Conservation (phyloP, 2,113 vertebrate genomes). For the Zapornia atra region DNA sequence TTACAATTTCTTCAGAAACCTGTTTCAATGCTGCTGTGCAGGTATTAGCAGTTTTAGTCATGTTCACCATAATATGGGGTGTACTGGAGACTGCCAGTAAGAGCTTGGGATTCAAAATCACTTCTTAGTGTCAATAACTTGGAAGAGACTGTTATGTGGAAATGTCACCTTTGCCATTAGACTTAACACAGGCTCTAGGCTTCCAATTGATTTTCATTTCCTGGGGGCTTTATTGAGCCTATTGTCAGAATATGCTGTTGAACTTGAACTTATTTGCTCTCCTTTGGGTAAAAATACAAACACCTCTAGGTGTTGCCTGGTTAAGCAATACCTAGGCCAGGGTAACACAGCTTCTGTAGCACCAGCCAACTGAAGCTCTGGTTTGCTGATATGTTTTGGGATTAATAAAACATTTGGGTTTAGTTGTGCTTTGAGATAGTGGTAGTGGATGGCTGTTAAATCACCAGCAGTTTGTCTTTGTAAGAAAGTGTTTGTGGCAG, state of each 20-base stretch:
- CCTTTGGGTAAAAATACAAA: not conserved
- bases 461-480: not conserved
- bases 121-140: not conserved
- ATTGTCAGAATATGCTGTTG: not conserved
- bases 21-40: not conserved
- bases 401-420: not conserved
- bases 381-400: not conserved
- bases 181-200: not conserved
- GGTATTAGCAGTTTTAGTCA: not conserved
- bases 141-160: not conserved
- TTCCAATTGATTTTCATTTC: not conserved
- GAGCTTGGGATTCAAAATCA: not conserved
- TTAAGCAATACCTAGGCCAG: not conserved
- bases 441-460: not conserved
- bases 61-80: not conserved
- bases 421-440: not conserved
- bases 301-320: not conserved
- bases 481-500: not conserved
- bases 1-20: not conserved
- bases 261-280: not conserved
- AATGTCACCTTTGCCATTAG: not conserved
- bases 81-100: not conserved
- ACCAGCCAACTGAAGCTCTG: not conserved
- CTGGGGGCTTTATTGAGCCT: not conserved
- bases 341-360: not conserved